Conservation (phyloP, 2,113 vertebrate genomes). For the Lepidothrix coronata region DNA sequence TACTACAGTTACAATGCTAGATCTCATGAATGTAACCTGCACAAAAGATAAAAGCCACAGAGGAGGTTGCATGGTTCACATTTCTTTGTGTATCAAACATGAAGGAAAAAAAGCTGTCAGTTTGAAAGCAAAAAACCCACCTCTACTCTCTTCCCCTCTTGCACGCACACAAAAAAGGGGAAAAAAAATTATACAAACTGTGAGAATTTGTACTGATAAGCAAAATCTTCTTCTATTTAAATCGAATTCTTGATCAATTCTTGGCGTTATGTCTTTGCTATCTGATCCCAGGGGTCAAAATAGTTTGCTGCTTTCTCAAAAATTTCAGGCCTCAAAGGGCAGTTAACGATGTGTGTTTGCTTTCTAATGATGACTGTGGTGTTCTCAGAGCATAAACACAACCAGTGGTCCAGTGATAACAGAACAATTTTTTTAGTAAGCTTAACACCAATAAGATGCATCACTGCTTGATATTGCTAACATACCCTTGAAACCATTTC, state of each 20-base stretch:
- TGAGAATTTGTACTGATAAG: background rate
- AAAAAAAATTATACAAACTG: background rate
- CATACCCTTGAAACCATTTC: background rate
- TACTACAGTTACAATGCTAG: background rate
- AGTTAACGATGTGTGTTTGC: background rate
- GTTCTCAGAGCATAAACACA: background rate
- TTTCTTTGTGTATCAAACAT: background rate
- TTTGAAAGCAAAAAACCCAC: background rate
- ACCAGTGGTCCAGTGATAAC: background rate
- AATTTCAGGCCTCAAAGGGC: background rate
- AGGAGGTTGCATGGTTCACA: background rate
- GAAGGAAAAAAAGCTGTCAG: background rate
- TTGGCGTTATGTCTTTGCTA: background rate
- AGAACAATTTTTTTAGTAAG: background rate
- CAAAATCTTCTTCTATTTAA: background rate
- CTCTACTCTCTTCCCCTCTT: background rate
- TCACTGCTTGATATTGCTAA: background rate
- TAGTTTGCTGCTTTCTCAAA: background rate
- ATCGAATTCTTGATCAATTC: background rate
- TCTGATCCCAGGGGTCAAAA: background rate
- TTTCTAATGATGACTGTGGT: background rate
- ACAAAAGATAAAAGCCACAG: conserved; percentile 30
- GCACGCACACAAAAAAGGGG: background rate
- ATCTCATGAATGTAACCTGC: conserved; percentile 5
- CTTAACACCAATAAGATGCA: background rate